phyloP scores from a whole-genome alignment of 2,888 invertebrate genomes.

The Slavum lentiscoides region DNA sequence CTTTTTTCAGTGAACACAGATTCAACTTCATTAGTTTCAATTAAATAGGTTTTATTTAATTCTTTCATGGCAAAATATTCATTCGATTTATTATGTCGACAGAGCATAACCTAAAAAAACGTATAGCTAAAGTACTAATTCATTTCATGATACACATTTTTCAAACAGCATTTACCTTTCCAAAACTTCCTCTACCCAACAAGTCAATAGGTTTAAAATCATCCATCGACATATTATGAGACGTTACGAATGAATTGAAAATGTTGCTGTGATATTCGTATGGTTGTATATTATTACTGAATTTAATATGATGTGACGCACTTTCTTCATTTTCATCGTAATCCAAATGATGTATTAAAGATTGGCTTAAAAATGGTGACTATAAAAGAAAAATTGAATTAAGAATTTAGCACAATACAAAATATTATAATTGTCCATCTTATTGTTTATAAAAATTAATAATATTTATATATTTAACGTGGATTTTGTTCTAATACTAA shows the following conservation, averaged over 20 bases:
- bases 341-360: too few relatives aligned
- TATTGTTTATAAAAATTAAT: too few relatives aligned
- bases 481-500: too few relatives aligned
- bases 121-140: too few relatives aligned
- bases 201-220: conserved; percentile 95
- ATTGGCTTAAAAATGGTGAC: too few relatives aligned
- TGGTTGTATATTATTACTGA: too few relatives aligned
- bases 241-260: conserved; percentile 33
- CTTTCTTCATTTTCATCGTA: not conserved
- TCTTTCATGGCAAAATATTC: conserved; percentile 99
- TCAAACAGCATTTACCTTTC: conserved; percentile 74
- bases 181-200: conserved; percentile 97
- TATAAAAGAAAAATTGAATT: too few relatives aligned
- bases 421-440: too few relatives aligned
- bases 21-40: conserved; percentile 97
- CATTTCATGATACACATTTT: not conserved
- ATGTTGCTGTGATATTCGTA: not conserved
- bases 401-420: too few relatives aligned
- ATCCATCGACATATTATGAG: conserved; percentile 77
- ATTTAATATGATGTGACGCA: too few relatives aligned
- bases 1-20: conserved; percentile 96
- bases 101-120: conserved; percentile 76
- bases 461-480: too few relatives aligned
- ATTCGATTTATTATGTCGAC: conserved; percentile 88
- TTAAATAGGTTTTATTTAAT: conserved; percentile 98